Evolutionary conservation across 92 coral and sea anemone genomes (phyloP), one percentile per base, ranked within the genome.

Genomic region (Zoanthus sociatus): DNA sequence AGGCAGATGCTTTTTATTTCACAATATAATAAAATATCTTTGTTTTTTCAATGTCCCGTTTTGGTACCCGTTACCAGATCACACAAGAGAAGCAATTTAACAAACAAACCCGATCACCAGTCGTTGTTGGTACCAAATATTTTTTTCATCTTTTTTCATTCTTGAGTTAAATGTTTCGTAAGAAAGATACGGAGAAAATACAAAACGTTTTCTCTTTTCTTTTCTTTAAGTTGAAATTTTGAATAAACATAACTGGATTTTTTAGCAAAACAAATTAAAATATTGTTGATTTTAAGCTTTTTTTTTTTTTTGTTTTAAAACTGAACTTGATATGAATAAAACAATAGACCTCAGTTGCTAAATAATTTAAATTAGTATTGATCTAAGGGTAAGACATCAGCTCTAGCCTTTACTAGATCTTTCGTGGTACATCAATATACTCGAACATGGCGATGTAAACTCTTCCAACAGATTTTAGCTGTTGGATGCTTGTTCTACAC

Each of bases 101-200:
- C 85, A 81, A 81, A 81, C 85, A 81, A 81, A 81, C 16, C 50
- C 21, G 14, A 81, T 63, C 75, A 81, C 85, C 85, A 81, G 85
- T 54, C 16, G 53, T 20, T 3, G 60, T 66, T 50, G 85, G 85
- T 81, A 81, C 85, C 85, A 53, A 81, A 45, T 30, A 18, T 46
- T 18, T 5, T 7, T 16, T 58, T 32, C 13, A 56, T 81, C 45
- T 81, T 54, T 64, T 71, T 81, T 46, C 44, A 20, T 81, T 13
- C 26, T 16, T 66, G 21, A 51, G 21, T 21, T 21, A 30, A 50
- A 47, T n/a, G 26, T 51, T 67, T 46, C 13, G 60, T 42, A 48
- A 81, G 66, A 20, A 37, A 37, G 42, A 4, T 4, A 37, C 42
- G 42, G 42, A 2, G 42, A 4, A 37, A 37, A 37, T 37, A 37